Evolutionary conservation across 2,797 vertebrate genomes (phyloP).

Genomic region (Peromyscus eremicus): DNA sequence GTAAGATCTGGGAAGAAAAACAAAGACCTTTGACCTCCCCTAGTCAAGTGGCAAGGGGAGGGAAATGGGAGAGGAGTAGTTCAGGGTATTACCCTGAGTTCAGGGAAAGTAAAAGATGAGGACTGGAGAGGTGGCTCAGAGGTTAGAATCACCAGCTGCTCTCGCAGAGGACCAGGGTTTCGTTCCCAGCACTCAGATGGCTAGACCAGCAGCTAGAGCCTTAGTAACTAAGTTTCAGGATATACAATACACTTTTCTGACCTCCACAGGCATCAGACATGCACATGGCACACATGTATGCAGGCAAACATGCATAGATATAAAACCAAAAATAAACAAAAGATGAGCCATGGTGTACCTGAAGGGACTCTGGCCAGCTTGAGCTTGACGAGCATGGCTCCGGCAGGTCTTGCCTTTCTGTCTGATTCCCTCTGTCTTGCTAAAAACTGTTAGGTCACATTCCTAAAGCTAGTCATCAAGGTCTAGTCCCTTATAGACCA

Average conservation of each 20-base stretch:
- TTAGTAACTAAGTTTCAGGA: no score
- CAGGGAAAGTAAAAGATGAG: background rate
- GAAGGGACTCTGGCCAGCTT: background rate
- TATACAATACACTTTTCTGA: background rate
- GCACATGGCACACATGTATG: background rate
- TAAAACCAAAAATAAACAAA: background rate
- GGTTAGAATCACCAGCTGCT: background rate
- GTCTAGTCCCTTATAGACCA: background rate
- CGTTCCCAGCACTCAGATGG: no score
- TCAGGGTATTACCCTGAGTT: background rate
- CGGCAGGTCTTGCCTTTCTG: background rate
- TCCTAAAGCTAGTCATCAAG: background rate
- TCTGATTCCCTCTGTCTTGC: background rate
- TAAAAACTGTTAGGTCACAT: background rate
- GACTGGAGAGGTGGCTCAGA: background rate
- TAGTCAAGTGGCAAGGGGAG: background rate
- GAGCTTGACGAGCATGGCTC: background rate
- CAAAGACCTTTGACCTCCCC: background rate
- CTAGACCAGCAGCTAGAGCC: no score
- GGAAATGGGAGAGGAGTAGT: background rate
- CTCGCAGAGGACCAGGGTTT: background rate
- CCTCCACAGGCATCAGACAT: background rate
- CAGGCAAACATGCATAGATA: background rate
- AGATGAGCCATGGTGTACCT: background rate
- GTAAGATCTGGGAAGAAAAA: background rate